Evolutionary conservation across 2,113 vertebrate species (phyloP), one percentile per base, ranked within the genome.

Genomic region (Hydrolagus affinis): DNA sequence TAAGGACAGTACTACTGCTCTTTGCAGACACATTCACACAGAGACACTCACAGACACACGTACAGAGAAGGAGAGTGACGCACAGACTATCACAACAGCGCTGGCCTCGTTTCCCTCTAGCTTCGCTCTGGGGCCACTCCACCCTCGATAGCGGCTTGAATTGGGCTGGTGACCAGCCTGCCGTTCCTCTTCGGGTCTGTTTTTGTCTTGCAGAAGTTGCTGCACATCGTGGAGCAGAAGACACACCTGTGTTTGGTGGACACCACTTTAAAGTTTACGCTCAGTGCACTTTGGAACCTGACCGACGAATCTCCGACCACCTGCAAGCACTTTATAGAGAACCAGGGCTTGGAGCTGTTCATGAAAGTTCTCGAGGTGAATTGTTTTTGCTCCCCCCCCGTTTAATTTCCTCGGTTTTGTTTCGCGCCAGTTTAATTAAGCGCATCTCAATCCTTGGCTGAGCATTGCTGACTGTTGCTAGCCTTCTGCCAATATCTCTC

Each of bases 281-380:
- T 99, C 90, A 99, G 97, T 1, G 98, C 98, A 2, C 96, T 99
- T 87, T 99, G 98, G 98, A 99, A 99, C 91, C 95, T 99, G 86
- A 99, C 98, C 0, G 98, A 99, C 87, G 98, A 99, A 90, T 99
- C 98, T 4, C 98, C 98, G n/a, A 98, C 98, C 71, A 99, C 98
- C 0, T 99, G 98, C 91, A 94, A 96, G 86, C 97, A 99, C 92
- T 99, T 99, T 88, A 99, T 99, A 75, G 97, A 99, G 93, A 98
- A 99, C 90, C 96, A 98, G 91, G 98, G 97, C 69, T 91, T 99
- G 86, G 97, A 98, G 85, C 95, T 99, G 87, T 99, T 99, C 88
- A 98, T 99, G 90, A 96, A 95, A 90, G 97, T 99, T 86, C 91
- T 99, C 7, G 97, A 99, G 97, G 98, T 99, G 90, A 90, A 89